Percentiles rank a stretch among this genome's conserved stretches.
Evolutionary conservation across 30 jellyfish, hydroid and myxozoan genomes (phyloP).

Genomic region (Sanderia malayensis): DNA sequence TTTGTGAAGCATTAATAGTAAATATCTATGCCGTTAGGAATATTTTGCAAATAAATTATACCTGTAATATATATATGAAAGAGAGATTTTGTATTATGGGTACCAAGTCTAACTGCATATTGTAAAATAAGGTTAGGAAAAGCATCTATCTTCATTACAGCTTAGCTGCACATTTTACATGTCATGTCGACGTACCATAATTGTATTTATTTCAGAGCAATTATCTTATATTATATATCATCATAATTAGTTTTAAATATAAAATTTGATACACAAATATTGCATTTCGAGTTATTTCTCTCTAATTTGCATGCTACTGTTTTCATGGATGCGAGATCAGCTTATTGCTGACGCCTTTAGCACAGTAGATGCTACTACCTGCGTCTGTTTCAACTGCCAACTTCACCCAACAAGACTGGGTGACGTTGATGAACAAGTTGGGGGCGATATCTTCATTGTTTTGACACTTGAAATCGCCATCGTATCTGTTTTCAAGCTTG

Average conservation of each 20-base stretch:
- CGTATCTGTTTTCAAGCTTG: no score
- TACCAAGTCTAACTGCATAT: conserved; percentile 14
- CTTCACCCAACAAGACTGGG: no score
- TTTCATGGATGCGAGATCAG: no score
- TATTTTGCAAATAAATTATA: conserved; percentile 23
- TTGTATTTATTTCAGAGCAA: conserved; percentile 58
- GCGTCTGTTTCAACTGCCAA: no score
- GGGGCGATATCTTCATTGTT: no score
- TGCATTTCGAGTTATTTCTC: not conserved
- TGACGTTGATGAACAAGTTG: no score
- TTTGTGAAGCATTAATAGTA: not conserved
- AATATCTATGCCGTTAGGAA: not conserved
- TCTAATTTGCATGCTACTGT: no score
- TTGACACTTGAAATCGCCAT: no score
- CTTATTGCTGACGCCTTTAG: no score
- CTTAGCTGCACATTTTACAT: conserved; percentile 65
- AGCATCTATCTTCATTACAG: conserved; percentile 34
- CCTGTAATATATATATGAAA: conserved; percentile 40
- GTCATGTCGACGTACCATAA: conserved; percentile 17
- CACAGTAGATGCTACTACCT: no score
- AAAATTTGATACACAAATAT: conserved; percentile 2
- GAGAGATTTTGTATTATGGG: conserved; percentile 20
- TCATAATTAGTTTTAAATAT: conserved; percentile 3
- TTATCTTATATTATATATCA: conserved; percentile 28
- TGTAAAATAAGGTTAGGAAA: conserved; percentile 10